Percentiles rank a stretch among this genome's conserved stretches.
Conservation (phyloP, 2,113 vertebrate genomes). For the Podarcis cretensis region DNA sequence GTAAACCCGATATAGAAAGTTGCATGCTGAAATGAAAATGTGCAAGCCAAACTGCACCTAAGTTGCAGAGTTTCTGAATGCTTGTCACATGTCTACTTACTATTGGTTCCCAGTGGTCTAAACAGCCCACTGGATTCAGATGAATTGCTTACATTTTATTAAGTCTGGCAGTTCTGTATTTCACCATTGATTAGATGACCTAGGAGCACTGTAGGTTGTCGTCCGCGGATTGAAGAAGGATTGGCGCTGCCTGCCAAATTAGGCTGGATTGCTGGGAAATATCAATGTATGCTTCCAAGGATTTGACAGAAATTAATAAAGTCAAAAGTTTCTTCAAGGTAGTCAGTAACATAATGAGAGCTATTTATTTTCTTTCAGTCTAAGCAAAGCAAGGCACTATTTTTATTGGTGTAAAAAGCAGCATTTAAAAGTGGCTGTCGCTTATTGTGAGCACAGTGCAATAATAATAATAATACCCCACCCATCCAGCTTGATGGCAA, state of each 20-base stretch:
- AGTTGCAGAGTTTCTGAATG: conserved; percentile 17
- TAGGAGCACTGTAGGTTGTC: conserved; percentile 48
- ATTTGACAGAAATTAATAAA: conserved; percentile 64
- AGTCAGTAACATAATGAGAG: conserved; percentile 50
- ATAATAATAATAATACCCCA: no score
- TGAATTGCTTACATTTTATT: conserved; percentile 52
- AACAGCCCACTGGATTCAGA: conserved; percentile 23
- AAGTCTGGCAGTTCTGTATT: conserved; percentile 67
- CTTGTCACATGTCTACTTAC: conserved; percentile 1
- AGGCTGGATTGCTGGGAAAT: conserved; percentile 52
- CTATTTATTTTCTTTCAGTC: conserved; percentile 27
- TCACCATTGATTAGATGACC: conserved; percentile 64
- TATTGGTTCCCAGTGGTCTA: rapidly evolving
- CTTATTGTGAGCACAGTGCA: rapidly evolving
- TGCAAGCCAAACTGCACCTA: conserved; percentile 19
- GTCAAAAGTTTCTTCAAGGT: conserved; percentile 49
- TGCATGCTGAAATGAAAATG: conserved; percentile 42
- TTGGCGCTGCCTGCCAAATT: conserved; percentile 37
- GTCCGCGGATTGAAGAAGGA: conserved; percentile 36
- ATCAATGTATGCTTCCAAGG: conserved; percentile 47
- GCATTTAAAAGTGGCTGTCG: rapidly evolving
- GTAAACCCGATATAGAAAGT: conserved; percentile 22
- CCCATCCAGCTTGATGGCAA: background rate
- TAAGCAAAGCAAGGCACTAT: background rate
- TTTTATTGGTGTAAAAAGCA: background rate